Conservation (phyloP, 2,797 vertebrate genomes). For the Coregonus ussuriensis region DNA sequence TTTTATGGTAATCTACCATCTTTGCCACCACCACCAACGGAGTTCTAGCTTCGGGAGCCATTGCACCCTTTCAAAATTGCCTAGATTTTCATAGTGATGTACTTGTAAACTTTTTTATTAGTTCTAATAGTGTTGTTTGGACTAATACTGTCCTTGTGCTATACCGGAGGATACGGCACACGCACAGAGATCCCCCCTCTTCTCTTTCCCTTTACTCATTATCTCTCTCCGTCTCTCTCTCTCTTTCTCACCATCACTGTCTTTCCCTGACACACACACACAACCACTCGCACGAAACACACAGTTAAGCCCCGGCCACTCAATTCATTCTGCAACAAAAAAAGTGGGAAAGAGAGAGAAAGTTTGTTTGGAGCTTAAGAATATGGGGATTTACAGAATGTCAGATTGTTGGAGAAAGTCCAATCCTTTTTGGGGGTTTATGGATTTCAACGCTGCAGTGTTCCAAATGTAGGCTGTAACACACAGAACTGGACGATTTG, state of each 20-base stretch:
- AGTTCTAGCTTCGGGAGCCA: no score
- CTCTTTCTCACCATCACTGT: not conserved
- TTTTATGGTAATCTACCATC: no score
- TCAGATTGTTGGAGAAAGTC: slow-evolving; percentile 35
- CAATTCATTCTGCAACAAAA: slow-evolving; percentile 3
- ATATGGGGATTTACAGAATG: slow-evolving; percentile 39
- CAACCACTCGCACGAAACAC: slow-evolving; percentile 9
- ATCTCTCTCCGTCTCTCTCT: not conserved
- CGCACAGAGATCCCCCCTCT: not conserved
- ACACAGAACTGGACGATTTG: not conserved
- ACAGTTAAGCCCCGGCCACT: not conserved
- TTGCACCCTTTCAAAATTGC: no score
- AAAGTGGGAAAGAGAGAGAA: slow-evolving; percentile 9
- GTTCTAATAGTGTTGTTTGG: no score
- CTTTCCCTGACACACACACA: slow-evolving; percentile 28
- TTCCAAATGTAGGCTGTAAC: not conserved
- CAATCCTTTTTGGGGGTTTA: slow-evolving; percentile 27
- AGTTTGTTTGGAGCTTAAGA: slow-evolving; percentile 42
- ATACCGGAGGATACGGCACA: no score
- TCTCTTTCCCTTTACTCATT: not conserved
- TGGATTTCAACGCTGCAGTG: slow-evolving; percentile 33
- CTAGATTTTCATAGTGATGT: no score
- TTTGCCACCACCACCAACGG: no score
- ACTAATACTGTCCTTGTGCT: no score
- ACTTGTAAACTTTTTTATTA: no score